Evolutionary conservation across 2,888 invertebrate genomes (phyloP).

Genomic region (Ophioninae sp.): DNA sequence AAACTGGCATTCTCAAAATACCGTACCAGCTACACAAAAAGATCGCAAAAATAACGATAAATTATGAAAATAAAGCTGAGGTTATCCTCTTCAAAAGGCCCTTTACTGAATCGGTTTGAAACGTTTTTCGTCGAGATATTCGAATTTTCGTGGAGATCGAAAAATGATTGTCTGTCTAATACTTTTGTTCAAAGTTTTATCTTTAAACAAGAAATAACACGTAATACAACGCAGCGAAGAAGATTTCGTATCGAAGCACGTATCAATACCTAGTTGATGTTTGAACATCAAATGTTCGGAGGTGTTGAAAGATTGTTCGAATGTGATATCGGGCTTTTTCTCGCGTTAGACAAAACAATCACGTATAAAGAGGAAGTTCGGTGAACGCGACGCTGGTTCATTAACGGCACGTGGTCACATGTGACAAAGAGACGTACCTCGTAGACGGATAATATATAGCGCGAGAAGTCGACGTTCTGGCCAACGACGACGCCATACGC

Average conservation of each 20-base stretch:
- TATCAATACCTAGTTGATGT: neutral
- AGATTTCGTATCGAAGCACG: neutral
- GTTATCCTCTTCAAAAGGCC: too few species aligned
- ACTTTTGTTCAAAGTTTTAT: too few species aligned
- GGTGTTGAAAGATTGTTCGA: neutral
- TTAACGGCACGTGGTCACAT: conserved; percentile 43
- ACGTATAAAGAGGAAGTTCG: conserved; percentile 45
- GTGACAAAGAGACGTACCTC: conserved; percentile 40
- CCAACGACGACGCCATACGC: conserved; percentile 44
- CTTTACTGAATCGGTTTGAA: too few species aligned
- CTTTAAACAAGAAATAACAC: too few species aligned
- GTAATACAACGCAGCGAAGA: too few species aligned
- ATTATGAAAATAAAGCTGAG: too few species aligned
- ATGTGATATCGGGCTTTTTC: conserved; percentile 5
- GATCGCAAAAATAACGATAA: too few species aligned
- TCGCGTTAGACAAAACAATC: conserved; percentile 19
- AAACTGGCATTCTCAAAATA: too few species aligned
- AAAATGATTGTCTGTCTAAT: too few species aligned
- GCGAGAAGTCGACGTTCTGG: conserved; percentile 31
- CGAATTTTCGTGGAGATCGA: too few species aligned
- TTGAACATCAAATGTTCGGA: neutral
- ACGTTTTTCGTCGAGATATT: too few species aligned
- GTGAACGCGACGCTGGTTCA: conserved; percentile 44
- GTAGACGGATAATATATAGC: conserved; percentile 50
- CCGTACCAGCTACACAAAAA: too few species aligned